A percentile compares a stretch with the other conserved stretches of the same genome.
These are phyloP conservation scores for Lerista edwardsae DNA, from an alignment of 2,797 vertebrate species.

Conservation along the genomic window DNA sequence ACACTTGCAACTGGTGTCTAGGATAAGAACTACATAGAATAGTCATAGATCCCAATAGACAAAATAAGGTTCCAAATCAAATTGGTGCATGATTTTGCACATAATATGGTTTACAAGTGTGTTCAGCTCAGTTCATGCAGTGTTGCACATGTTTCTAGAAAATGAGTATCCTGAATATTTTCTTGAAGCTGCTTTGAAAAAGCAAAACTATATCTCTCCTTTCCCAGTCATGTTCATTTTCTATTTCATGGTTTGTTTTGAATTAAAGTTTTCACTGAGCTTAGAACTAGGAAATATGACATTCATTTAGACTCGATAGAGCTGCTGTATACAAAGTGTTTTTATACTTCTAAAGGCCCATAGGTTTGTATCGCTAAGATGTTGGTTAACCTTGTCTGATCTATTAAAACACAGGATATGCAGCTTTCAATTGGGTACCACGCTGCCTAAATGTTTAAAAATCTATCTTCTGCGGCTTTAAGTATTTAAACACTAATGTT, in stretches of 20 bases:
- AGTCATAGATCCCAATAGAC: not conserved
- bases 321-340: constrained; percentile 69
- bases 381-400: not conserved
- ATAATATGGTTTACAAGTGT: constrained; percentile 51
- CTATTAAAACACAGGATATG: constrained; percentile 32
- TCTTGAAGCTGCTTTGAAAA: constrained; percentile 37
- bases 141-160: constrained; percentile 70
- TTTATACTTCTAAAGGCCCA: constrained; percentile 39
- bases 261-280: not conserved
- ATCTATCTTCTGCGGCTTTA: constrained; percentile 49
- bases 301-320: constrained; percentile 51
- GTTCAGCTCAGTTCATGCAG: constrained; percentile 50
- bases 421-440: constrained; percentile 32
- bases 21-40: not conserved
- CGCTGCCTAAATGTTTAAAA: constrained; percentile 28
- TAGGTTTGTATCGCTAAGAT: not conserved
- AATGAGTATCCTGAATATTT: constrained; percentile 48
- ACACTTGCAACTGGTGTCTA: constrained; percentile 15
- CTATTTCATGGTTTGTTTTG: constrained; percentile 20
- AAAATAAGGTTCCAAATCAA: constrained; percentile 5
- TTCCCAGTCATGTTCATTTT: constrained; percentile 41
- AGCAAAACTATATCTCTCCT: constrained; percentile 8
- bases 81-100: constrained; percentile 15
- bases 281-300: constrained; percentile 41
- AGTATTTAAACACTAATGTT: constrained; percentile 75